Evolutionary conservation across 1,140 invertebrate genomes (phyloP), one percentile per base, ranked within the genome.

Genomic region (Thaumetopoea pityocampa): DNA sequence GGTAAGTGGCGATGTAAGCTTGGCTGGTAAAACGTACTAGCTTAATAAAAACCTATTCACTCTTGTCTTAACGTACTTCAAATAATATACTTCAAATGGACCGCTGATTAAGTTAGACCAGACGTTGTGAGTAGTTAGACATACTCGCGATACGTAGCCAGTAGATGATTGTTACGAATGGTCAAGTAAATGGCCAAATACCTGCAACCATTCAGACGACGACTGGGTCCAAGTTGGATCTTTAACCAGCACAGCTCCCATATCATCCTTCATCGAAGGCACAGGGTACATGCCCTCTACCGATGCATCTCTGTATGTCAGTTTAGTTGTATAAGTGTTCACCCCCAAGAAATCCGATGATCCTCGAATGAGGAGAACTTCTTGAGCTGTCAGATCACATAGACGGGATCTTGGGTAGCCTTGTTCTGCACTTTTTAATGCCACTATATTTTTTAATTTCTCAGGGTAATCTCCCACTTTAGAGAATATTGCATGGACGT

Each of bases 321-420:
- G 17, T 14, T 74, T 78, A 2, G 85, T 84, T 0, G 88, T 87
- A 51, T 90, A 91, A 5, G 85, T 74, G 43, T 90, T 90, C 0
- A 91, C 44, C 11, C 89, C 89, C 23, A 90, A 86, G 72, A 90
- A 91, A 55, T 91, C 90, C 0, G 83, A 80, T 7, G 86, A 86
- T 22, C 89, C 90, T 33, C 84, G 87, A 3, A 92, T 84, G 12
- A 77, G 54, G 26, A 79, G 53, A 1, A 89, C 82, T 73, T 92
- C 90, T 28, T 82, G 76, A 0, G 54, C 9, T 5, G 88, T 86
- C 38, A 92, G 89, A 33, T 55, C 60, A 1, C 89, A 89, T 12
- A 92, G 62, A 8, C 89, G 78, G 3, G 90, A 90, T 27, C 67
- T 61, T 0, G 42, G 43, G 34, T 80, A 87, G 2, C 88, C 87